A percentile compares a stretch with the other conserved stretches of the same genome.
These are phyloP conservation scores for Cylloceria caligata DNA, from an alignment of 2,888 invertebrate species.

Conservation along the genomic window DNA sequence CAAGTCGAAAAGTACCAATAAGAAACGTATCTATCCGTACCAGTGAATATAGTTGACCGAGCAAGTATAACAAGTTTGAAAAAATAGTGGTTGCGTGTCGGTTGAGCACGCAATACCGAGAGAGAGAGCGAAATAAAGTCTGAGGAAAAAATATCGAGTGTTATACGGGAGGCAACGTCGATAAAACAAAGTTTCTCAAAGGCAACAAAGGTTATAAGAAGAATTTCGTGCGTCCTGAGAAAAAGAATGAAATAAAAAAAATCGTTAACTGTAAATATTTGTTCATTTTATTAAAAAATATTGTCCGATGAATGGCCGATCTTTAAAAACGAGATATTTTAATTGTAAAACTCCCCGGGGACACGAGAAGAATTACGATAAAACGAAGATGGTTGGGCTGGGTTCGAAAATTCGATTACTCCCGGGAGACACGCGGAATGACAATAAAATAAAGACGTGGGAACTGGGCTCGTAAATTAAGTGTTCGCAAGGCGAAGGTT, in stretches of 20 bases:
- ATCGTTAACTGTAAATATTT: not conserved
- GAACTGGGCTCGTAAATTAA: not conserved
- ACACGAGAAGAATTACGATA: no score
- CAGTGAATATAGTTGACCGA: not conserved
- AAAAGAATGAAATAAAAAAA: not conserved
- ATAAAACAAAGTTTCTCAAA: not conserved
- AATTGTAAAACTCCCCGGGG: no score
- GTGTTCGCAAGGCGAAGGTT: constrained; percentile 2
- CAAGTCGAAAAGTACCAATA: not conserved
- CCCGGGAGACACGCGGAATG: not conserved
- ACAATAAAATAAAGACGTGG: not conserved
- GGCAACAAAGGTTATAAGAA: not conserved
- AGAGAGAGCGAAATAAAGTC: constrained; percentile 4
- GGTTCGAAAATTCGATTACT: not conserved
- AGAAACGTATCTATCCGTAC: constrained; percentile 11
- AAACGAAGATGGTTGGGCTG: no score
- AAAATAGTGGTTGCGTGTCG: constrained; percentile 56
- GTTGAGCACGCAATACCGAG: constrained; percentile 32
- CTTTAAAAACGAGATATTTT: no score
- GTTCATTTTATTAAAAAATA: not conserved
- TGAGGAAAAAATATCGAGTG: not conserved
- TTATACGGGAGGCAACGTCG: constrained; percentile 1
- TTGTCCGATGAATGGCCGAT: no score
- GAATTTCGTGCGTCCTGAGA: not conserved
- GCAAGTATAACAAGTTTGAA: constrained; percentile 46